Evolutionary conservation across 2,888 invertebrate genomes (phyloP).

Genomic region (Rotaria magnacalcarata): DNA sequence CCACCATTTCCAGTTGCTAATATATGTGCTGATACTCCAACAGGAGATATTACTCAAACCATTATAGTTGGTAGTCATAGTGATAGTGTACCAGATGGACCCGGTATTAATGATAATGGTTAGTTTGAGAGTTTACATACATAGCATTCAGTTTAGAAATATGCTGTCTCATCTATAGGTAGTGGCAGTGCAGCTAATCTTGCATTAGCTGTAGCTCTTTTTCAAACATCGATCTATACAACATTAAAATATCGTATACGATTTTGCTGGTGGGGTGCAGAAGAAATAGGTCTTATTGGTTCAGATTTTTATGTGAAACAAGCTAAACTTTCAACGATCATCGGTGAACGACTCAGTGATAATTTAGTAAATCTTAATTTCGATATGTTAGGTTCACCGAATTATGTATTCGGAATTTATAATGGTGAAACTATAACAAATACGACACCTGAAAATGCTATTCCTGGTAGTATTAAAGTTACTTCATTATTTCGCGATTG

Average conservation of each 20-base stretch:
- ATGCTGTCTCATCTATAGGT: not conserved
- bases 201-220: not conserved
- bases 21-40: too few relatives aligned
- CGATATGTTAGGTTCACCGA: not conserved
- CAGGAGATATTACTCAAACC: too few relatives aligned
- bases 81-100: constrained; percentile 8
- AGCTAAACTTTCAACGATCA: not conserved
- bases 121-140: not conserved
- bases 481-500: not conserved
- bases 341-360: not conserved
- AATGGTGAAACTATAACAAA: not conserved
- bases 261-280: constrained; percentile 15
- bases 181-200: constrained; percentile 23
- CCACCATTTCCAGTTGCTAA: too few relatives aligned
- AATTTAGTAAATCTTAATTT: constrained; percentile 1
- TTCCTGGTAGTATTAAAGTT: not conserved
- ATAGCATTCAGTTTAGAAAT: too few relatives aligned
- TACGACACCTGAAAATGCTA: not conserved
- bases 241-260: not conserved
- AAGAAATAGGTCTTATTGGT: not conserved
- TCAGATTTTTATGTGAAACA: not conserved
- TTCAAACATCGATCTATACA: not conserved
- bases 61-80: too few relatives aligned
- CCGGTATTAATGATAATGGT: constrained; percentile 11
- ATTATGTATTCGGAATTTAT: constrained; percentile 7